Conservation (phyloP, 2,797 vertebrate species). For the Erethizon dorsatum region DNA sequence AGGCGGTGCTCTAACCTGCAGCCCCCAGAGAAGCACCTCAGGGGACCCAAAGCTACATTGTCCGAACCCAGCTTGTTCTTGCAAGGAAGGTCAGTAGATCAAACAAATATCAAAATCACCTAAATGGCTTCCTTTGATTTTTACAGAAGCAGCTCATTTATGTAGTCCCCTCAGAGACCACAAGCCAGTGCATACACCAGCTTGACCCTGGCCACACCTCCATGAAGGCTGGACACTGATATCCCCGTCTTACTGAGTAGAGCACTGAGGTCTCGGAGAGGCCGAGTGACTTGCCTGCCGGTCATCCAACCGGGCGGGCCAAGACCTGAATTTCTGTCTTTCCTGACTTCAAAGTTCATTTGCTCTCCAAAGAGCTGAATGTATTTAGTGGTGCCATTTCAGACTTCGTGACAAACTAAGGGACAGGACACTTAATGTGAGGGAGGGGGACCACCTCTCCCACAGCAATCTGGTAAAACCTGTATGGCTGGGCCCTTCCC, state of each 20-base stretch:
- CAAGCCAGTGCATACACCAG: not conserved
- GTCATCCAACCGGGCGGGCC: not conserved
- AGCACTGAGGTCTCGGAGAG: constrained; percentile 6
- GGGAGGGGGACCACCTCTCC: not conserved
- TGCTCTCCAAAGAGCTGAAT: not conserved
- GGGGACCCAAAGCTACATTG: not conserved
- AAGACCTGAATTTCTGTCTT: not conserved
- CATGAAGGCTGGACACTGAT: too few species aligned
- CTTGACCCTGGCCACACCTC: not conserved
- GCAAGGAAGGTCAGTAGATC: not conserved
- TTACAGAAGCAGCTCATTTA: not conserved
- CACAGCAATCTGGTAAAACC: not conserved
- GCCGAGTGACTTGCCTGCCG: not conserved
- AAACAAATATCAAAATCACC: not conserved
- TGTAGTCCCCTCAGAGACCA: not conserved
- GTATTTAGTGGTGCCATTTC: not conserved
- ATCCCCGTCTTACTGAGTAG: not conserved
- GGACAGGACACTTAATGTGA: not conserved
- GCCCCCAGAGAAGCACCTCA: not conserved
- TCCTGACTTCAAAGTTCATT: not conserved
- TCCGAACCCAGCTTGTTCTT: not conserved
- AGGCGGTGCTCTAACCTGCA: not conserved
- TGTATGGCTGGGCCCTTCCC: not conserved
- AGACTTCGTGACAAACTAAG: not conserved
- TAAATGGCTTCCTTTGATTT: not conserved